These are phyloP conservation scores for Strigamia maritima DNA, from an alignment of 2,888 invertebrate genomes.

Conservation along the genomic window DNA sequence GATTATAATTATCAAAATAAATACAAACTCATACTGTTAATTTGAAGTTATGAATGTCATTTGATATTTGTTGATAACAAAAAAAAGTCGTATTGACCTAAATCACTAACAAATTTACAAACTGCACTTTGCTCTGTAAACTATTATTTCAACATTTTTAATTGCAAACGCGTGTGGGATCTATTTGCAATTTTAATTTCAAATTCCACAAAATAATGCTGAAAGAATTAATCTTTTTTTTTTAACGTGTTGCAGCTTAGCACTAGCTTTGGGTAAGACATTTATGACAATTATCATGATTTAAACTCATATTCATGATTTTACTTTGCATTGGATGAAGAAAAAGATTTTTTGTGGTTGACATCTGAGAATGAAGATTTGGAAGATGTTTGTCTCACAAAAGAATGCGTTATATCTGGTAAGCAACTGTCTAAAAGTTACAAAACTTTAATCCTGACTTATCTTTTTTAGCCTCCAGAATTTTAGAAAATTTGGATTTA, in stretches of 20 bases:
- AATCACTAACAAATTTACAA: background rate
- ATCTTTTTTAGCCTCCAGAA: background rate
- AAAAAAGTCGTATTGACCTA: background rate
- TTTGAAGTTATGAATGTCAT: background rate
- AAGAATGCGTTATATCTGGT: slow-evolving; percentile 3
- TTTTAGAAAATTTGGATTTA: background rate
- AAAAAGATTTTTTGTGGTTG: background rate
- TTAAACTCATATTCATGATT: too few relatives aligned
- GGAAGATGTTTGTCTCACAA: background rate
- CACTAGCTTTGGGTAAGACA: background rate
- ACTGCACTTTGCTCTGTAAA: background rate
- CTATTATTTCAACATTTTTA: too few relatives aligned
- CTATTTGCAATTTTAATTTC: too few relatives aligned
- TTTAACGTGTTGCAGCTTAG: too few relatives aligned
- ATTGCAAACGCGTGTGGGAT: too few relatives aligned
- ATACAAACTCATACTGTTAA: background rate
- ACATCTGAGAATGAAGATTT: background rate
- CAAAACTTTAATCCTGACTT: too few relatives aligned
- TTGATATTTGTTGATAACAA: background rate
- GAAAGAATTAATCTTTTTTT: too few relatives aligned
- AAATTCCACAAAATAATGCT: too few relatives aligned
- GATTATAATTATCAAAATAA: too few relatives aligned
- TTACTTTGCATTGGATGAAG: background rate
- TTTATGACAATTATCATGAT: background rate
- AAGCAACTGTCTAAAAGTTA: background rate